Conservation (phyloP, 1,140 invertebrate genomes). For the Drosophila busckii region DNA sequence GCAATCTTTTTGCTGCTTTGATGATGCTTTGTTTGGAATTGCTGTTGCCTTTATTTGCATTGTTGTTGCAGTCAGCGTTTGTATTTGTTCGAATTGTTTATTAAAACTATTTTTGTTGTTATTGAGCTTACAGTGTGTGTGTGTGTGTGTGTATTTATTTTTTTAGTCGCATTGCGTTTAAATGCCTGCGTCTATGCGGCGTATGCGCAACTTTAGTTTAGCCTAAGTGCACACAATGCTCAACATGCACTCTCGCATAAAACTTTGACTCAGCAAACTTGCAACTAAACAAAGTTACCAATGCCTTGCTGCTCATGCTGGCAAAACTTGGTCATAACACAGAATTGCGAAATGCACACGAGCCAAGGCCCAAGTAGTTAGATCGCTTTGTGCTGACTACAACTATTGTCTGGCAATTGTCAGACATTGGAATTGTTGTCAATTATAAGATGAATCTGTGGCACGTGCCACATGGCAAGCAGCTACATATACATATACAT, state of each 20-base stretch:
- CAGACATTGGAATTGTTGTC: no score
- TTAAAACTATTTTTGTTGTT: conserved; percentile 27
- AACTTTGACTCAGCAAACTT: neutral
- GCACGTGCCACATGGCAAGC: no score
- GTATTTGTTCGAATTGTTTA: conserved; percentile 24
- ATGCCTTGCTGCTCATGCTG: neutral
- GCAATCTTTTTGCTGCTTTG: conserved; percentile 3
- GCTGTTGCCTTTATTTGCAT: conserved; percentile 16
- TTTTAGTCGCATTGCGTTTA: neutral
- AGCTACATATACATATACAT: no score
- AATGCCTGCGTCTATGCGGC: neutral
- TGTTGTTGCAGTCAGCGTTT: conserved; percentile 19
- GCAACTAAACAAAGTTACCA: conserved; percentile 7
- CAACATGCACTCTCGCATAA: conserved; percentile 3
- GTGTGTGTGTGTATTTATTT: conserved; percentile 3
- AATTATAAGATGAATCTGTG: no score
- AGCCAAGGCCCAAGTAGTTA: no score
- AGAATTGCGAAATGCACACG: no score
- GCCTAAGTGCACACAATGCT: conserved; percentile 10
- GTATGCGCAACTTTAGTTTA: conserved; percentile 13
- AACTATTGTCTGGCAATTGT: no score
- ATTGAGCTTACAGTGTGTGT: no score
- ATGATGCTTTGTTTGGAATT: no score
- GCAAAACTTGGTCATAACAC: no score
- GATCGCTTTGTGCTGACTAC: no score